Percentiles rank a stretch among this genome's conserved stretches.
Conservation (phyloP, 2,113 vertebrate genomes). For the Trichomycterus rosablanca region DNA sequence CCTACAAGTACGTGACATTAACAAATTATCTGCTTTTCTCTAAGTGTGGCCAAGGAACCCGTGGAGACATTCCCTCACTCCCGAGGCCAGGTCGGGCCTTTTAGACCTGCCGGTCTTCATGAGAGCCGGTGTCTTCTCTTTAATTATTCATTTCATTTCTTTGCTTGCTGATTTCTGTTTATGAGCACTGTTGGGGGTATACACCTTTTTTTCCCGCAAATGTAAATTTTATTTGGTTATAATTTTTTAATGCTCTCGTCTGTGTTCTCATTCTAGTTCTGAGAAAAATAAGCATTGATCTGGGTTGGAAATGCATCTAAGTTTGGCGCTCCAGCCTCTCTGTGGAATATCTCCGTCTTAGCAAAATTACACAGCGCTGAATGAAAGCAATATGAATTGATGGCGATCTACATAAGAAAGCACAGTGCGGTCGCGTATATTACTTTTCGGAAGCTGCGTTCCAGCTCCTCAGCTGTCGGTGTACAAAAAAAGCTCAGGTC, state of each 20-base stretch:
- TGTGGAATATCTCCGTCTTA: slow-evolving; percentile 70
- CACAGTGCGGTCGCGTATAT: no score
- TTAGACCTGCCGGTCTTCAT: slow-evolving; percentile 59
- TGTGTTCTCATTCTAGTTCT: slow-evolving; percentile 68
- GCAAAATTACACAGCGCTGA: slow-evolving; percentile 60
- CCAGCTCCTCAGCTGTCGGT: background rate
- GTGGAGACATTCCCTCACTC: slow-evolving; percentile 69
- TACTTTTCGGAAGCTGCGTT: background rate
- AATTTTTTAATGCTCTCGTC: slow-evolving; percentile 70
- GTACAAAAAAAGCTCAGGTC: background rate
- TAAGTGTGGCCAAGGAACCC: slow-evolving; percentile 76
- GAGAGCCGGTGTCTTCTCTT: slow-evolving; percentile 69
- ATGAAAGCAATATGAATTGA: no score
- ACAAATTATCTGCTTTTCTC: slow-evolving; percentile 77
- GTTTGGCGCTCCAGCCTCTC: slow-evolving; percentile 66
- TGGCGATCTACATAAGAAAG: no score
- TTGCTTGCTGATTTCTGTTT: slow-evolving; percentile 56
- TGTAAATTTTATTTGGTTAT: slow-evolving; percentile 70
- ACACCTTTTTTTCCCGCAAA: slow-evolving; percentile 61
- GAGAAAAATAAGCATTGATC: slow-evolving; percentile 67
- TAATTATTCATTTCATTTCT: slow-evolving; percentile 72
- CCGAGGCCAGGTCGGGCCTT: slow-evolving; percentile 65
- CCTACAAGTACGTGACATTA: slow-evolving; percentile 78
- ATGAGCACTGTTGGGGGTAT: slow-evolving; percentile 64
- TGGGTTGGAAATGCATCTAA: slow-evolving; percentile 72